Base-by-base conservation (phyloP, 2,888 invertebrate genomes). In the Calephelis perditalis region DNA sequence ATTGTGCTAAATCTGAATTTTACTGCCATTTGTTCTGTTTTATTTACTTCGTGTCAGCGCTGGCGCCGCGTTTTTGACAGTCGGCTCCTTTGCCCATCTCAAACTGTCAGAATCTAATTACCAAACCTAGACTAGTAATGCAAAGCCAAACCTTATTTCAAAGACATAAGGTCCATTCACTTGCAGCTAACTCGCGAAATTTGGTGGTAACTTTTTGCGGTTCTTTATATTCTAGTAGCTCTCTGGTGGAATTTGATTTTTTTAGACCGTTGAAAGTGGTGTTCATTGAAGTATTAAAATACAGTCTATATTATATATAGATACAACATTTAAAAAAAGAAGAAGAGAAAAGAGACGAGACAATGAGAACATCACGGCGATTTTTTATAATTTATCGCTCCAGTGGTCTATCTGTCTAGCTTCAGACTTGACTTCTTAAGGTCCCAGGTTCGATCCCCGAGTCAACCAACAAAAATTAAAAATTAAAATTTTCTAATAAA, bases 61-160 rank as follows among this genome's bases (percentile, higher is more conserved):
- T 82, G 87, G 87, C 87, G 88, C 87, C 89, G 82, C 73, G 75
- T 81, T 84, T 83, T 86, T 86, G 87, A 87, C 87, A 86, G 84
- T 81, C 88, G 88, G 86, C 76, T 71, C 80, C 86, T 89, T 89
- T 89, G 85, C 77, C 75, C 78, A 79, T 79, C 79, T 79, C 82
- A 77, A 84, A 78, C 85, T 86, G 87, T 86, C 86, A 82, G 86
- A 88, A 88, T 88, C 85, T 86, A 87, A 89, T 89, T 88, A 88
- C 80, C 58, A 67, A 52, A 52, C 11, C 52, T 52, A 52, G 52
- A 52, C 36, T 15, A 11, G 9, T 7, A 0, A 5, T 26, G 11
- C 35, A 5, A 52, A 11, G 11, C 11, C 10, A 15, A 36, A 52
- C 52, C n/a, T 35, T 52, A 52, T 52, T 2, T 10, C n/a, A 5